Evolutionary conservation across 2,113 vertebrate genomes (phyloP), one percentile per base, ranked within the genome.

Genomic region (Sylvicapra grimmia): DNA sequence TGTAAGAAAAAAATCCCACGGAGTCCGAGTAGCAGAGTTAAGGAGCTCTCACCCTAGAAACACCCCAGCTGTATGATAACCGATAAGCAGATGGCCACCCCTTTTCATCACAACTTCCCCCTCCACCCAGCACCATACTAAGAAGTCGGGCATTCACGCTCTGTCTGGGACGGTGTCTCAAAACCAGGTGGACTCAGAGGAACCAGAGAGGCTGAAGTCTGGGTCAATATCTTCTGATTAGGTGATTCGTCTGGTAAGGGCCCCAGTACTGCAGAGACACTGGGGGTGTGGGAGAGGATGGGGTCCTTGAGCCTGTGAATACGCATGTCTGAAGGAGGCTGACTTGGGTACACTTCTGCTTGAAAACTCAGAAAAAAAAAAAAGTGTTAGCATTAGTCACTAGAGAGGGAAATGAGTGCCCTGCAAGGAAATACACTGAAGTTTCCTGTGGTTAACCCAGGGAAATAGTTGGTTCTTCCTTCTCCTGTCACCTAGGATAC

Each of bases 391-490:
- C 6, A 36, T 86, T 91, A 68, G 27, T 96, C 51, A 84, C 80
- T 53, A 88, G 44, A 94, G 59, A 96, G 44, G 40, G n/a, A 94
- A 90, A 56, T 44, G 59, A 88, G 8, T 54, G 47, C 23, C 75
- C 40, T 56, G 21, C 16, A 58, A 92, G n/a, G 54, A 88, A 87
- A 33, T 44, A 33, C 31, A 59, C 13, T 6, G 29, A 44, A 53
- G 8, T 92, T 92, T 63, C 80, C 87, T 92, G 51, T 23, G 61
- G 56, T 36, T 95, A 54, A 68, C 40, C 72, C 53, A 56, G 53
- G 31, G 83, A 87, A 93, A 54, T 11, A 4, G 58, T 40, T 40
- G 61, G 44, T 72, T 80, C 83, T 87, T 80, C 93, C 68, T 86
- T n/a, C 96, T 59, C 27, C 47, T 2, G 0, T 44, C 9, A n/a